These are phyloP conservation scores for Mola mola DNA, from an alignment of 2,113 vertebrate species.

Conservation along the genomic window DNA sequence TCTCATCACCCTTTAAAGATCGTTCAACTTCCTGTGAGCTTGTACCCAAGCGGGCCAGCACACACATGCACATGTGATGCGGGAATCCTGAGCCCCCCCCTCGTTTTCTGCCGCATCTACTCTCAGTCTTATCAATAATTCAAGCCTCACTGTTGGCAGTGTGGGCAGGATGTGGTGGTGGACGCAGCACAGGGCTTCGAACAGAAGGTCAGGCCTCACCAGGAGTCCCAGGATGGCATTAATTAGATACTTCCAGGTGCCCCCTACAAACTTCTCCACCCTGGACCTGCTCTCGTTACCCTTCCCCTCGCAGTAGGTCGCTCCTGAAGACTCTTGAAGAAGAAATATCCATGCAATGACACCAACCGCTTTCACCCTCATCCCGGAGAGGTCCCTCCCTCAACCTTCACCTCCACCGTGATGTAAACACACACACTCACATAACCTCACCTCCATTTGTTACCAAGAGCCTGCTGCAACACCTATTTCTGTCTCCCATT, in stretches of 20 bases:
- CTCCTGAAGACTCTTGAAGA: slow-evolving; percentile 40
- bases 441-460: slow-evolving; percentile 41
- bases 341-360: slow-evolving; percentile 65
- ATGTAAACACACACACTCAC: slow-evolving; percentile 37
- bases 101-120: slow-evolving; percentile 42
- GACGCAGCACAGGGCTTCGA: slow-evolving; percentile 73
- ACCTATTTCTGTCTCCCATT: slow-evolving; percentile 36
- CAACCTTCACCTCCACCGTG: neutral
- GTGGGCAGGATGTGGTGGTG: slow-evolving; percentile 44
- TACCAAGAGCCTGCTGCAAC: neutral
- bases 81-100: slow-evolving; percentile 42
- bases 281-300: slow-evolving; percentile 73
- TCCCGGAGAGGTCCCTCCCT: slow-evolving; percentile 32
- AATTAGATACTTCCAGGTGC: slow-evolving; percentile 79
- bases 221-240: slow-evolving; percentile 76
- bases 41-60: slow-evolving; percentile 8
- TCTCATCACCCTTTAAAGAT: slow-evolving; percentile 55
- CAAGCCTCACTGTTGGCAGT: slow-evolving; percentile 62
- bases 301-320: slow-evolving; percentile 67
- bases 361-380: slow-evolving; percentile 31
- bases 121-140: slow-evolving; percentile 79
- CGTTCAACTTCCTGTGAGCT: slow-evolving; percentile 54
- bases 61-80: slow-evolving; percentile 32
- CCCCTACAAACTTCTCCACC: slow-evolving; percentile 63
- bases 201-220: slow-evolving; percentile 81